These are phyloP conservation scores for Ictalurus punctatus DNA, from an alignment of 2,113 vertebrate species.

Conservation along the genomic window DNA sequence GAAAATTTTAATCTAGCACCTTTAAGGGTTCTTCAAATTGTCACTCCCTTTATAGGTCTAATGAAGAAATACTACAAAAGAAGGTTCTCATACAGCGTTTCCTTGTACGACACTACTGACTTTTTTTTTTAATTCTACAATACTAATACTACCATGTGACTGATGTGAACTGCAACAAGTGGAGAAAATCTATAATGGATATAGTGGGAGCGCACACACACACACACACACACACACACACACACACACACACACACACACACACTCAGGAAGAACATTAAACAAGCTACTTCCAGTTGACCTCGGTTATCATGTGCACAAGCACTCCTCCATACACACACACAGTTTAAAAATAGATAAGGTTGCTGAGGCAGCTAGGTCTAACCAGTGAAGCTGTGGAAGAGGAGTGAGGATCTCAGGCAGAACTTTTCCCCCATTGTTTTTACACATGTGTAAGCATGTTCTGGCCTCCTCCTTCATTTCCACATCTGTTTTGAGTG, in stretches of 20 bases:
- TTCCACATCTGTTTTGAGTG: background rate
- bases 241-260: background rate
- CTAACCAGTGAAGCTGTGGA: constrained; percentile 5
- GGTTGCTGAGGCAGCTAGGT: constrained; percentile 31
- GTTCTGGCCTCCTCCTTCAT: background rate
- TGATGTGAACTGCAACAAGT: background rate
- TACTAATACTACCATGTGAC: background rate
- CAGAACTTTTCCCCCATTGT: background rate
- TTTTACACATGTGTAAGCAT: background rate
- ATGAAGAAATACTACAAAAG: background rate
- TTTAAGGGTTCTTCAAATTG: background rate
- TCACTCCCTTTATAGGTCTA: background rate
- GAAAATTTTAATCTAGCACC: background rate
- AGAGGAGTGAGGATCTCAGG: background rate
- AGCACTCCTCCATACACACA: constrained; percentile 27
- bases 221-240: too few relatives aligned
- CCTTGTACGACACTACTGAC: background rate
- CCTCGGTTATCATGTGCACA: background rate
- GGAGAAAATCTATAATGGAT: background rate
- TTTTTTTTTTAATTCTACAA: background rate
- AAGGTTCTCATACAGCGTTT: background rate
- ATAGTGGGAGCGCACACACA: background rate
- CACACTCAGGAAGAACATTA: constrained; percentile 5
- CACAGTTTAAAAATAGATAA: background rate
- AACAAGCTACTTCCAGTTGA: constrained; percentile 28